A percentile compares a stretch with the other conserved stretches of the same genome.
Evolutionary conservation across 2,113 vertebrate species (phyloP).

Genomic region (Triplophysa tibetana): DNA sequence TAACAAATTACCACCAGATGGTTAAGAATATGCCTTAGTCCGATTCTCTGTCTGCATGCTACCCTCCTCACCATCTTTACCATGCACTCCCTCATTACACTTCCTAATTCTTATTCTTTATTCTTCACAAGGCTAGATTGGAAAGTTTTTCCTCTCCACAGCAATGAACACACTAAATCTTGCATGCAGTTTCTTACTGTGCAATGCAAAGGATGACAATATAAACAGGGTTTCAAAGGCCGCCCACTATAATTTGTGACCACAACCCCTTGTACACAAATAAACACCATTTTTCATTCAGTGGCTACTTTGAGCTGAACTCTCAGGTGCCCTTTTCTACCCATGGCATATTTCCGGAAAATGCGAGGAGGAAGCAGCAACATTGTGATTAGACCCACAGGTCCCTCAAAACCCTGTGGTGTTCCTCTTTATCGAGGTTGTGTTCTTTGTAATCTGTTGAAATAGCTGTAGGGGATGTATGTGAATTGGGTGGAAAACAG

Average conservation of each 20-base stretch:
- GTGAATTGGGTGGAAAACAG: background rate
- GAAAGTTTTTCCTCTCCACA: background rate
- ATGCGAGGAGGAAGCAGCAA: conserved; percentile 57
- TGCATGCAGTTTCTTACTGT: conserved; percentile 24
- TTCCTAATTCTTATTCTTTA: background rate
- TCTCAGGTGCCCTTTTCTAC: conserved; percentile 42
- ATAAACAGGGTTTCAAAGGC: background rate
- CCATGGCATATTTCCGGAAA: conserved; percentile 67
- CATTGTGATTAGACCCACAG: conserved; percentile 60
- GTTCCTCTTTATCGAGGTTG: conserved; percentile 51
- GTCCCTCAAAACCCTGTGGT: conserved; percentile 53
- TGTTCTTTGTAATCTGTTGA: conserved; percentile 63
- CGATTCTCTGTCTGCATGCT: conserved; percentile 53
- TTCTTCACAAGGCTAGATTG: conserved; percentile 39
- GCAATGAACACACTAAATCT: background rate
- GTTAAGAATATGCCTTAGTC: conserved; percentile 39
- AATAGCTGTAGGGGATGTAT: conserved; percentile 45
- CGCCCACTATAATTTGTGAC: background rate
- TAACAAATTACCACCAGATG: conserved; percentile 13
- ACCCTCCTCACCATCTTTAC: conserved; percentile 59
- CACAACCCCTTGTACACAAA: conserved; percentile 9
- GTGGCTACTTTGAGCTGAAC: conserved; percentile 42
- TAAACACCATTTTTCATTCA: conserved; percentile 24
- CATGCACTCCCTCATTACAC: conserved; percentile 52
- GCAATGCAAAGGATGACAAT: background rate